These are phyloP conservation scores for Trachelus stipa DNA, from an alignment of 2,888 invertebrate genomes.

Conservation along the genomic window DNA sequence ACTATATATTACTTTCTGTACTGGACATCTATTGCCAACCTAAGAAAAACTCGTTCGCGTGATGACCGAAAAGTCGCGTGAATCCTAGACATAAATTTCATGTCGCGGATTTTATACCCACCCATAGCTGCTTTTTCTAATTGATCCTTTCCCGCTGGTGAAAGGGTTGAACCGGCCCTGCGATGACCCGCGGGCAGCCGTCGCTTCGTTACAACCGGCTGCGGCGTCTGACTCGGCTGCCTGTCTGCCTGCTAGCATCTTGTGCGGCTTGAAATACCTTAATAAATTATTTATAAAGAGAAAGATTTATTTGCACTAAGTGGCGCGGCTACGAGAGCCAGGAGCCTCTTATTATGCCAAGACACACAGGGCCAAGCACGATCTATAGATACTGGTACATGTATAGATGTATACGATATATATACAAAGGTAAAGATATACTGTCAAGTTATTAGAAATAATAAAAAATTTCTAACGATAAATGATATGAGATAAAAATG, in stretches of 20 bases:
- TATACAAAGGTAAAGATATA: background rate
- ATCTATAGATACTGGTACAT: background rate
- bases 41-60: background rate
- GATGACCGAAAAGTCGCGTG: background rate
- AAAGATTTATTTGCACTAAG: slow-evolving; percentile 39
- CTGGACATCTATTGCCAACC: background rate
- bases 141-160: background rate
- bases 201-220: slow-evolving; percentile 13
- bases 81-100: background rate
- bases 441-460: background rate
- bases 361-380: background rate
- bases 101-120: background rate
- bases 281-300: slow-evolving; percentile 38
- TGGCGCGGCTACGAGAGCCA: slow-evolving; percentile 25
- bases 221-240: background rate
- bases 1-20: too few relatives aligned
- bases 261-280: slow-evolving; percentile 32
- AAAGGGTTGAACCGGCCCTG: slow-evolving; percentile 7
- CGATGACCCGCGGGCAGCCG: slow-evolving; percentile 14
- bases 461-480: background rate
- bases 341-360: slow-evolving; percentile 23
- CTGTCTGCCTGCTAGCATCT: slow-evolving; percentile 20
- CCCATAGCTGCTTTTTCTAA: background rate
- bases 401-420: background rate
- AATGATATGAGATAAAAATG: too few relatives aligned